Evolutionary conservation across 2,888 invertebrate species (phyloP).

Genomic region (Adelphocoris suturalis): DNA sequence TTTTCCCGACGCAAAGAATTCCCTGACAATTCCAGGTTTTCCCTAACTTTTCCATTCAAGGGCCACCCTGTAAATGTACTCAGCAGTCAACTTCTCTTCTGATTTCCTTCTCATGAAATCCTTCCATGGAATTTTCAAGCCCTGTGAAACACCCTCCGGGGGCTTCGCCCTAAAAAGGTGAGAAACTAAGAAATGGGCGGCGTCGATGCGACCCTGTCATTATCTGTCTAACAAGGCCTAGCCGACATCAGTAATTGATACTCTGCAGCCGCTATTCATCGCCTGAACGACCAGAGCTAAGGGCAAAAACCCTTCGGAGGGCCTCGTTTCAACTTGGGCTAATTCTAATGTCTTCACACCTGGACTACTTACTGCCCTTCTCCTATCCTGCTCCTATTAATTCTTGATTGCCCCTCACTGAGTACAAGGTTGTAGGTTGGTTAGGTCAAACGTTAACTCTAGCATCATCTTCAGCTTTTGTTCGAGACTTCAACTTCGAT

Average conservation of each 20-base stretch:
- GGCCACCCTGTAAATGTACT: no score
- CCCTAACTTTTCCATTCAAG: no score
- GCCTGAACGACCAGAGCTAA: conserved; percentile 59
- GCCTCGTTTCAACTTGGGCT: conserved; percentile 66
- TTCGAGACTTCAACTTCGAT: background rate
- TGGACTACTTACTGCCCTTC: conserved; percentile 67
- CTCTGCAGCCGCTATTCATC: conserved; percentile 71
- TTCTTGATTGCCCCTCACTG: conserved; percentile 64
- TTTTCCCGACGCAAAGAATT: no score
- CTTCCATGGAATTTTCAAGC: conserved; percentile 56
- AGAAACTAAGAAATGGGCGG: conserved; percentile 72
- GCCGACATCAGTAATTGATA: conserved; percentile 72
- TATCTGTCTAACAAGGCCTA: conserved; percentile 73
- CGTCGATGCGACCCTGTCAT: conserved; percentile 70
- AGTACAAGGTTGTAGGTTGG: background rate
- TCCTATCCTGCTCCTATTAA: conserved; percentile 61
- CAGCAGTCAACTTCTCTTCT: background rate
- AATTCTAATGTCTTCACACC: conserved; percentile 72
- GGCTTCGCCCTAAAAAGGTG: conserved; percentile 62
- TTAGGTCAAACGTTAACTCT: background rate
- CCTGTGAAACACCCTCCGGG: conserved; percentile 63
- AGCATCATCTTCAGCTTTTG: background rate
- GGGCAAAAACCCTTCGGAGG: conserved; percentile 65
- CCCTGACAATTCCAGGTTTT: no score
- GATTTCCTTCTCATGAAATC: background rate